Conservation (phyloP, 2,797 vertebrate genomes). For the Cirrhinus molitorella region DNA sequence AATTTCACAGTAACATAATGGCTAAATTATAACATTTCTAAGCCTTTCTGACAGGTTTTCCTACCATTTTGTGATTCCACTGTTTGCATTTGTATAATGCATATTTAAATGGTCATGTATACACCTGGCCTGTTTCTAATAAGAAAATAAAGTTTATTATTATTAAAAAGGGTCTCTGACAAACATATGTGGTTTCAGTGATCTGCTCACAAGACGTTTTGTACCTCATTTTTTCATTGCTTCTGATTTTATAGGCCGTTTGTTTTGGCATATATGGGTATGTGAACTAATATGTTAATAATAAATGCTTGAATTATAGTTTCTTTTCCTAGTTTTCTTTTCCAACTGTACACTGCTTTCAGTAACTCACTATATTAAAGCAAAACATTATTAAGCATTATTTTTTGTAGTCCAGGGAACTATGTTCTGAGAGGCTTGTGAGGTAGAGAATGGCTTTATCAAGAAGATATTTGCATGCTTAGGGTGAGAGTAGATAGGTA, state of each 20-base stretch:
- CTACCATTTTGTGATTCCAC: too few relatives aligned
- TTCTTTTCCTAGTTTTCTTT: neutral
- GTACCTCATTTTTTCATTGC: neutral
- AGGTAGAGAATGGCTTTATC: neutral
- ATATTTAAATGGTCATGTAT: too few relatives aligned
- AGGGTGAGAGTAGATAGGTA: neutral
- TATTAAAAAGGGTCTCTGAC: too few relatives aligned
- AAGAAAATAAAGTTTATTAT: neutral
- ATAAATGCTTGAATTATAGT: neutral
- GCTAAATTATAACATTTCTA: too few relatives aligned
- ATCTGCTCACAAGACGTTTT: neutral
- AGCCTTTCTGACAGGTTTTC: too few relatives aligned
- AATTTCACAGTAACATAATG: too few relatives aligned
- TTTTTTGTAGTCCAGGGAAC: neutral
- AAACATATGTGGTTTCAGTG: neutral
- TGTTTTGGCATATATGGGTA: neutral
- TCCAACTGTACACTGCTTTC: neutral
- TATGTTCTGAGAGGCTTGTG: neutral
- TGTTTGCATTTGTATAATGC: too few relatives aligned
- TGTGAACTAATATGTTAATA: neutral
- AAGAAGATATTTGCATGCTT: neutral
- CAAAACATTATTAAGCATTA: neutral
- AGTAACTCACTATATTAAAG: neutral
- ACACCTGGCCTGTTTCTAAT: neutral
- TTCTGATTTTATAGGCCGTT: neutral